Percentiles rank a stretch among this genome's conserved stretches.
phyloP scores from a whole-genome alignment of 1,140 invertebrate species.

The Scaptomyza pallida region DNA sequence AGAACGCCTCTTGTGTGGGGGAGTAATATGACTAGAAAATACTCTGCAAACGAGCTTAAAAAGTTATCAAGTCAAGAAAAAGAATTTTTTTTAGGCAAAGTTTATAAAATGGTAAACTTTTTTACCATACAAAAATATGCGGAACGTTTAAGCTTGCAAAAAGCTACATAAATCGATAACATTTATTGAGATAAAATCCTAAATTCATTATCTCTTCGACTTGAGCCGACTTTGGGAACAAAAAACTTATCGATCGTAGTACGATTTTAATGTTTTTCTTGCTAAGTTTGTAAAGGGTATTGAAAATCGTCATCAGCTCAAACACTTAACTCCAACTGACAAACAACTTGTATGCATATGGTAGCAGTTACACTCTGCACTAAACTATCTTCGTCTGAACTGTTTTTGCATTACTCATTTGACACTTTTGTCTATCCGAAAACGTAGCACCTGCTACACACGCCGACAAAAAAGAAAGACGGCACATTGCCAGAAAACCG shows the following conservation, averaged over 20 bases:
- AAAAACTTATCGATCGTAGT: no score
- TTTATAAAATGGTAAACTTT: no score
- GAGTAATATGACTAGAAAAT: not conserved
- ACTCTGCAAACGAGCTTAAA: not conserved
- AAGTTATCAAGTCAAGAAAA: no score
- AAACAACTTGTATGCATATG: not conserved
- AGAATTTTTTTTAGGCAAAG: no score
- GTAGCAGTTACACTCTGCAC: not conserved
- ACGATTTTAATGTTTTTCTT: no score
- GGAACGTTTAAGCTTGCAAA: no score
- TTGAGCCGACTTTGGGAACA: no score
- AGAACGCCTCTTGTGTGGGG: not conserved
- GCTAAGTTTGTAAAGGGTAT: not conserved
- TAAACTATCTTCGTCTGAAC: slow-evolving; percentile 4
- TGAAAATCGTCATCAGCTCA: not conserved
- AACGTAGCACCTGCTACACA: slow-evolving; percentile 37
- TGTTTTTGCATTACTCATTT: slow-evolving; percentile 78
- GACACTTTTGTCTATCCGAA: slow-evolving; percentile 70
- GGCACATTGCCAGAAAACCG: slow-evolving; percentile 32
- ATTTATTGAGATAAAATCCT: no score
- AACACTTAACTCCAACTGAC: not conserved
- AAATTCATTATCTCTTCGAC: no score
- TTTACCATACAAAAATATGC: no score
- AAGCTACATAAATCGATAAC: no score
- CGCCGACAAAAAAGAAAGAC: no score